Evolutionary conservation across 2,113 vertebrate genomes (phyloP).

Genomic region (Notothenia rossii): DNA sequence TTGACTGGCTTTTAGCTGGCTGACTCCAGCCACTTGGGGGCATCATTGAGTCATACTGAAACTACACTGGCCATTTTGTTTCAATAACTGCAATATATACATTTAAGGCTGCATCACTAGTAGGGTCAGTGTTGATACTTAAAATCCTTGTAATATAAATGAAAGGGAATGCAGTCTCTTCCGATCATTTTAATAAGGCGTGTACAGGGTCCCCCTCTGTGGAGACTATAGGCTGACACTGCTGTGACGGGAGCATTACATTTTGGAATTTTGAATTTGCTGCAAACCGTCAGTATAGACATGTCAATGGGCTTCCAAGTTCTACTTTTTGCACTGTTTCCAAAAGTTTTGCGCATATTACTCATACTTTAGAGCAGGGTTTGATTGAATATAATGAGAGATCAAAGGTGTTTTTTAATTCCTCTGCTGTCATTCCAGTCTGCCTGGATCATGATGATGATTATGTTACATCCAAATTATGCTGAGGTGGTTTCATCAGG

Average conservation of each 20-base stretch:
- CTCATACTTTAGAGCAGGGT: slow-evolving; percentile 19
- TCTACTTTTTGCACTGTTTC: slow-evolving; percentile 17
- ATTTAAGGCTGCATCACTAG: slow-evolving; percentile 51
- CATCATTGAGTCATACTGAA: slow-evolving; percentile 58
- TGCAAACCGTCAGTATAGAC: slow-evolving; percentile 45
- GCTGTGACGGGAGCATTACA: slow-evolving; percentile 41
- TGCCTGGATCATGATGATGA: slow-evolving; percentile 27
- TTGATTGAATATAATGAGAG: slow-evolving; percentile 28
- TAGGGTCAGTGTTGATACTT: slow-evolving; percentile 61
- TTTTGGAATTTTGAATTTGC: slow-evolving; percentile 47
- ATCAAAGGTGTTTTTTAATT: slow-evolving; percentile 1
- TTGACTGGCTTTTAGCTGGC: slow-evolving; percentile 5
- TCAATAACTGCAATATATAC: slow-evolving; percentile 28
- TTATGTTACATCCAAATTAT: slow-evolving; percentile 33
- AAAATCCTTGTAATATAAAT: slow-evolving; percentile 66
- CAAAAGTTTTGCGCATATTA: slow-evolving; percentile 6
- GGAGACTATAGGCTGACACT: slow-evolving; percentile 37
- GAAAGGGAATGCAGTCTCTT: slow-evolving; percentile 44
- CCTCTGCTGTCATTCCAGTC: neutral
- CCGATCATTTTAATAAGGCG: slow-evolving; percentile 56
- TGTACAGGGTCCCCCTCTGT: slow-evolving; percentile 58
- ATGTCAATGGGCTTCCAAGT: slow-evolving; percentile 39
- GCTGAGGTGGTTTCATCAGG: slow-evolving; percentile 18
- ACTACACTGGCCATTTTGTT: neutral
- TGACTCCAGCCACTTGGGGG: slow-evolving; percentile 65